phyloP scores from a whole-genome alignment of 2,797 vertebrate species.

The Brachymystax lenok region DNA sequence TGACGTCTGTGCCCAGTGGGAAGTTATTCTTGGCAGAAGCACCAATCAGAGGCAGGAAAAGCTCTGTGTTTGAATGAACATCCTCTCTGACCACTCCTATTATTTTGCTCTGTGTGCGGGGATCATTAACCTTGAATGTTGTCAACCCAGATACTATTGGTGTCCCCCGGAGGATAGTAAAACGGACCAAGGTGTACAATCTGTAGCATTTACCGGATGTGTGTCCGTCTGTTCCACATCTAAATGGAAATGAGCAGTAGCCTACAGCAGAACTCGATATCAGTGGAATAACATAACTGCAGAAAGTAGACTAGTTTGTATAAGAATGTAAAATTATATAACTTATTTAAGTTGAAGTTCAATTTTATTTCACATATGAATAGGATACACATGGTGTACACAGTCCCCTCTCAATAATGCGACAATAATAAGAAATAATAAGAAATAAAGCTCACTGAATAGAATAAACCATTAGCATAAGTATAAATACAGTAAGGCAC shows the following conservation, averaged over 20 bases:
- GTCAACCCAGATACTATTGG: slow-evolving; percentile 39
- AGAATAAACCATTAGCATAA: too few relatives aligned
- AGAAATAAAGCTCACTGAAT: too few relatives aligned
- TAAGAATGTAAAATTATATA: background rate
- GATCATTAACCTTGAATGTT: slow-evolving; percentile 53
- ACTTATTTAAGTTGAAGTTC: too few relatives aligned
- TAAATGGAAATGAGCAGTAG: background rate
- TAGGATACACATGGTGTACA: too few relatives aligned
- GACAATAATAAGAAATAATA: too few relatives aligned
- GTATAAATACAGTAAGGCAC: too few relatives aligned
- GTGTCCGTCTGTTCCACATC: background rate
- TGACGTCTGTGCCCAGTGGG: background rate
- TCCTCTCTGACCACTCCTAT: slow-evolving; percentile 25
- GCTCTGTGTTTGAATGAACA: slow-evolving; percentile 36
- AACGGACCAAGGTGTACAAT: slow-evolving; percentile 15
- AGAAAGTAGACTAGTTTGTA: background rate
- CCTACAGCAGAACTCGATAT: too few relatives aligned
- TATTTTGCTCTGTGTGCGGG: slow-evolving; percentile 32
- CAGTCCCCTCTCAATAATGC: too few relatives aligned
- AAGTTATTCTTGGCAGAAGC: slow-evolving; percentile 33
- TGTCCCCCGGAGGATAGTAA: slow-evolving; percentile 1
- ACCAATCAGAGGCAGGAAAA: slow-evolving; percentile 32
- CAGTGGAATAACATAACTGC: background rate
- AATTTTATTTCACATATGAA: too few relatives aligned
- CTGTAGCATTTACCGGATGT: slow-evolving; percentile 9